These are phyloP conservation scores for Drosophila mimetica DNA, from an alignment of 2,888 invertebrate genomes.

Conservation along the genomic window DNA sequence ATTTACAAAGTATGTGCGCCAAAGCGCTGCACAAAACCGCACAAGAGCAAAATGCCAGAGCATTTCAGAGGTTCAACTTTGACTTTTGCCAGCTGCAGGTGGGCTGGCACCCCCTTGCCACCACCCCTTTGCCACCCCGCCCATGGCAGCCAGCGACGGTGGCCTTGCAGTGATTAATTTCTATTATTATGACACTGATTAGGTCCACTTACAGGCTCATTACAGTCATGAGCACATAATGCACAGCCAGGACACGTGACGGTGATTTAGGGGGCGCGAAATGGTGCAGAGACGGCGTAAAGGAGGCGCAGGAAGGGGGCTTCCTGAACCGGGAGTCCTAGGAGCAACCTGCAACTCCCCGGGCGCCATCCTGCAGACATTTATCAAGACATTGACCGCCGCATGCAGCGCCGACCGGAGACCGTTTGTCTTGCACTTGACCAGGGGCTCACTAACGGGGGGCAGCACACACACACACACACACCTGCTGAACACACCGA, in stretches of 20 bases:
- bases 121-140: constrained; percentile 2
- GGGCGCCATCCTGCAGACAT: constrained; percentile 48
- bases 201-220: constrained; percentile 78
- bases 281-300: background rate
- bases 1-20: constrained; percentile 79
- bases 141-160: background rate
- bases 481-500: background rate
- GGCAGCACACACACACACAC: background rate
- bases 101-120: constrained; percentile 9
- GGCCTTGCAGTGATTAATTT: constrained; percentile 70
- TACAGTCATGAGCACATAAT: constrained; percentile 68
- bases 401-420: constrained; percentile 68
- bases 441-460: constrained; percentile 39
- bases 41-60: constrained; percentile 47
- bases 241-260: constrained; percentile 53
- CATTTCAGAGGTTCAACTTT: constrained; percentile 24
- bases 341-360: constrained; percentile 3
- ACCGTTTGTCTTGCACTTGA: constrained; percentile 76
- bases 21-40: constrained; percentile 75
- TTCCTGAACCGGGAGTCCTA: background rate
- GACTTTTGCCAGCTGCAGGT: constrained; percentile 41
- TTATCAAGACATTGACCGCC: constrained; percentile 76
- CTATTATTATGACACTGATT: constrained; percentile 79
- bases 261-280: constrained; percentile 42
- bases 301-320: background rate